Evolutionary conservation across 2,113 vertebrate genomes (phyloP).

Genomic region (Ginglymostoma cirratum): DNA sequence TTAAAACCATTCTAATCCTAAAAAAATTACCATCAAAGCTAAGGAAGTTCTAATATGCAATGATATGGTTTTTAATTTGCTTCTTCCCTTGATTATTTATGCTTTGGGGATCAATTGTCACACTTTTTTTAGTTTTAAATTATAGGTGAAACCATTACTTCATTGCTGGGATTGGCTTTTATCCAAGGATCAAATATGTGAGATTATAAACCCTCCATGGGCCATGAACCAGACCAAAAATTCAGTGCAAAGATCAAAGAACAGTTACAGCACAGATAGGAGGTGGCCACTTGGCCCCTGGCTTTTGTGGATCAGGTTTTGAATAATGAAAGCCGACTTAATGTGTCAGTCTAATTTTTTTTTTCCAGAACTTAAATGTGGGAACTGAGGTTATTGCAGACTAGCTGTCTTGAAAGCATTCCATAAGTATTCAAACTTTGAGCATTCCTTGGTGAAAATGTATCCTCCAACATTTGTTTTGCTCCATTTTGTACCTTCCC

Average conservation of each 20-base stretch:
- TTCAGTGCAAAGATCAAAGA: neutral
- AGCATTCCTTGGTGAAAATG: neutral
- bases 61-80: neutral
- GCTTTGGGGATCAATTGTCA: neutral
- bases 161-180: conserved; percentile 19
- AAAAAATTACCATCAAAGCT: neutral
- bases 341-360: neutral
- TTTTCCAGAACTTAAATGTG: neutral
- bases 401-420: neutral
- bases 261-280: no score
- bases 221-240: neutral
- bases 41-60: conserved; percentile 15
- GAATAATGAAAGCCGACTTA: neutral
- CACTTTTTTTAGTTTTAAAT: neutral
- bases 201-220: neutral
- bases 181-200: neutral
- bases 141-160: neutral
- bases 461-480: neutral
- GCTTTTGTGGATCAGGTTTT: neutral
- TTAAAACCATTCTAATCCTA: neutral
- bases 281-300: neutral
- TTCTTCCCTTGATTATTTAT: neutral
- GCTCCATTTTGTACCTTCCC: neutral
- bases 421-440: no score
- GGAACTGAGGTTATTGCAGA: neutral